A percentile compares a stretch with the other conserved stretches of the same genome.
Evolutionary conservation across 2,888 invertebrate species (phyloP).

Genomic region (Julus scanicus): DNA sequence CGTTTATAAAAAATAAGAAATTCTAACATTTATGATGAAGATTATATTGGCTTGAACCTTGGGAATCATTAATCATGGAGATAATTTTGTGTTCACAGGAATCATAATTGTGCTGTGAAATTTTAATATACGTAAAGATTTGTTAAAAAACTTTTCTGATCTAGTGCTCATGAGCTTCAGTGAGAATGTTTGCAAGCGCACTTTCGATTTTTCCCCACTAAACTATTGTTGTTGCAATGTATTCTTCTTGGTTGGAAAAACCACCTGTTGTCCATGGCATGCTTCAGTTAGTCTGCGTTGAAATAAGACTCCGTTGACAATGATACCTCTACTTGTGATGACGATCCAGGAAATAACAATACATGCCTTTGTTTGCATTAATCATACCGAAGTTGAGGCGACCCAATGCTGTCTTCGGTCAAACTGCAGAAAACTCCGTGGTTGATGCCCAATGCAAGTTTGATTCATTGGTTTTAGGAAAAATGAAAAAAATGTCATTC

Average conservation of each 20-base stretch:
- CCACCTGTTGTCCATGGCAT: slow-evolving; percentile 1
- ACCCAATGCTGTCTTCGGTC: background rate
- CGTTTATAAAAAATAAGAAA: too few species aligned
- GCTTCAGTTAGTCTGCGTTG: background rate
- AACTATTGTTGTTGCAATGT: background rate
- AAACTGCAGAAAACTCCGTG: background rate
- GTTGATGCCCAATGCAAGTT: slow-evolving; percentile 16
- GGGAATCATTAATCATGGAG: too few species aligned
- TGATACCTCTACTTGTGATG: background rate
- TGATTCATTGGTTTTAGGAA: slow-evolving; percentile 30
- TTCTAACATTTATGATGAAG: too few species aligned
- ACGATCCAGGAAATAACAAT: background rate
- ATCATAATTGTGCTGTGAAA: too few species aligned
- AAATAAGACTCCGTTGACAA: background rate
- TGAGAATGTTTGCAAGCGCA: too few species aligned
- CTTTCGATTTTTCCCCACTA: slow-evolving; percentile 1
- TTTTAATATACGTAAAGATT: too few species aligned
- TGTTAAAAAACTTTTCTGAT: too few species aligned
- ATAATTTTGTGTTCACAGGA: too few species aligned
- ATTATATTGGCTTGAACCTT: too few species aligned
- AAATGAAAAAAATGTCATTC: background rate
- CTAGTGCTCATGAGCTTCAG: too few species aligned
- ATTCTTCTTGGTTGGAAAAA: background rate
- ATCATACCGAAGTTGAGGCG: background rate
- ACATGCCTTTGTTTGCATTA: background rate